A percentile compares a stretch with the other conserved stretches of the same genome.
These are phyloP conservation scores for Protophormia terraenovae DNA, from an alignment of 2,888 invertebrate genomes.

Conservation along the genomic window DNA sequence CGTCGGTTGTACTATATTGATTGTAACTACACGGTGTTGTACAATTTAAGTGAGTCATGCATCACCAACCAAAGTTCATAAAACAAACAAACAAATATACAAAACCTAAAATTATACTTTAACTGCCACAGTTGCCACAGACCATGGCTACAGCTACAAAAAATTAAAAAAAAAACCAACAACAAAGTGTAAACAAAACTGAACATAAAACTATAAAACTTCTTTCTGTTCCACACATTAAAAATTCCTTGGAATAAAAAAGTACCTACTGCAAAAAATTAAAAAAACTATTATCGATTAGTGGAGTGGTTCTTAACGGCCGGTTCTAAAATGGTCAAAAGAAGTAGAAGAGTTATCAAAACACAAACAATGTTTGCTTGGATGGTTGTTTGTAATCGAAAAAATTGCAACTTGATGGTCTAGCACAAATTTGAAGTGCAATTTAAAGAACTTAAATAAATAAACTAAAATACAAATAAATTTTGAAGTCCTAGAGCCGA, in stretches of 20 bases:
- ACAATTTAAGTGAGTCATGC: constrained; percentile 67
- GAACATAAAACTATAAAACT: constrained; percentile 44
- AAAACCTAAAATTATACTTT: constrained; percentile 54
- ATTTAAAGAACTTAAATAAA: constrained; percentile 58
- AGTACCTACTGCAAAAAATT: background rate
- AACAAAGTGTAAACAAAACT: constrained; percentile 55
- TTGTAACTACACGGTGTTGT: constrained; percentile 56
- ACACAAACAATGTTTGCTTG: constrained; percentile 13
- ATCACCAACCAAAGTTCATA: constrained; percentile 56
- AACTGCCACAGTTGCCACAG: constrained; percentile 40
- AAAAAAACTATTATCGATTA: constrained; percentile 43
- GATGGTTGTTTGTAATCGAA: constrained; percentile 42
- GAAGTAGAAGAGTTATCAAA: background rate
- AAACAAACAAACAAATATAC: constrained; percentile 32
- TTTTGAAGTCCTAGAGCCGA: constrained; percentile 54
- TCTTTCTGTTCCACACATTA: constrained; percentile 24
- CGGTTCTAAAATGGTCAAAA: constrained; percentile 25
- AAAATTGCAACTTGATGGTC: constrained; percentile 61
- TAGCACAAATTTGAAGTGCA: constrained; percentile 57
- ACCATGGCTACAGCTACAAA: constrained; percentile 34
- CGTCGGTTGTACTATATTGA: constrained; percentile 27
- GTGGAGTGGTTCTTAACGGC: constrained; percentile 53
- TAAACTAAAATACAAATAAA: constrained; percentile 45
- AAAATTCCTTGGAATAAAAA: constrained; percentile 43
- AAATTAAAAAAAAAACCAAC: background rate